These are phyloP conservation scores for Istiophorus platypterus DNA, from an alignment of 2,113 vertebrate genomes.

Conservation along the genomic window DNA sequence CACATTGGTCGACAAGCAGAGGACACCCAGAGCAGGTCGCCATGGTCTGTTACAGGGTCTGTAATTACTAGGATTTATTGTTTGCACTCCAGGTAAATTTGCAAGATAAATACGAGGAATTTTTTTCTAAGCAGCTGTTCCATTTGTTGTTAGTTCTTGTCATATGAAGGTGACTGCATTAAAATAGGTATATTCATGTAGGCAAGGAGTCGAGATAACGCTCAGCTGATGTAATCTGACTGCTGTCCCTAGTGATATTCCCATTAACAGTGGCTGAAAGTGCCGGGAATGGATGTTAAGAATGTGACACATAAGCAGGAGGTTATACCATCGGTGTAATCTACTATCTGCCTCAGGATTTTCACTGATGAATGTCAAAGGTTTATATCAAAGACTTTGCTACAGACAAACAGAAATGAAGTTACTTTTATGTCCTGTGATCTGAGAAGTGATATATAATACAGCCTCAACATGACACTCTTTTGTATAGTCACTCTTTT, in stretches of 20 bases:
- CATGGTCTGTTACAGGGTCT: background rate
- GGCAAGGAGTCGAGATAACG: background rate
- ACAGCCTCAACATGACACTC: background rate
- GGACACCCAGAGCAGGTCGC: background rate
- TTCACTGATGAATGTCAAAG: background rate
- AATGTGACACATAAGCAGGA: slow-evolving; percentile 10
- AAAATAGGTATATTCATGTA: background rate
- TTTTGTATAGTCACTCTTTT: background rate
- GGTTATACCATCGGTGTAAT: background rate
- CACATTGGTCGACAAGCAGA: background rate
- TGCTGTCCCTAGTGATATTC: slow-evolving; percentile 12
- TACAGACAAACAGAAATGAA: slow-evolving; percentile 1
- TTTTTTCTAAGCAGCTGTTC: too few species aligned
- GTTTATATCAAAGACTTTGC: background rate
- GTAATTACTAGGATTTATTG: too few species aligned
- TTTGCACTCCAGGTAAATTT: too few species aligned
- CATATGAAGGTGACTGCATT: background rate
- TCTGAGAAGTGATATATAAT: background rate
- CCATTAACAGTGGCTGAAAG: slow-evolving; percentile 2
- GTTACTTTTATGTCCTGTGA: slow-evolving; percentile 6
- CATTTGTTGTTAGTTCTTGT: background rate
- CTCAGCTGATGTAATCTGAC: slow-evolving; percentile 37
- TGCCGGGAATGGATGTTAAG: background rate
- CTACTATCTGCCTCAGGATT: background rate
- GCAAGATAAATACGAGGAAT: too few species aligned